Base-by-base conservation (phyloP, 1,140 invertebrate species). In the Cyclargus thomasi region DNA sequence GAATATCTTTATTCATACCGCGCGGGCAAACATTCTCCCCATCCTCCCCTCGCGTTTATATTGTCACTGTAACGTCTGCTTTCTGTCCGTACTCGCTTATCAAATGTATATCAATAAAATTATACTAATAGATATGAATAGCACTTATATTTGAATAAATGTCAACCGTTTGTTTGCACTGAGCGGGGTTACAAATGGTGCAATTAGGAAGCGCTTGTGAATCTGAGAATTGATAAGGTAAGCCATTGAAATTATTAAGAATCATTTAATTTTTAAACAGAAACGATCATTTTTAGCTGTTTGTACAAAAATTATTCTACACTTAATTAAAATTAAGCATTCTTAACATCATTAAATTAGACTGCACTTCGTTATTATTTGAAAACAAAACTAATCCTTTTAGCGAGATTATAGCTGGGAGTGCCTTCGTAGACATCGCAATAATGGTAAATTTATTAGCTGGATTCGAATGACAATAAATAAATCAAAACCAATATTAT, bases 1-100 rank as follows among this genome's bases (percentile, higher is more conserved):
- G 85, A 87, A 88, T 90, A 90, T 90, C 86, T 90, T 90, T 88
- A 90, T 90, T 90, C 88, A 90, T 90, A 85, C 78, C 76, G 77
- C 81, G 80, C 80, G 76, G 62, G 81, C 82, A 84, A 86, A 86
- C 79, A 81, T 22, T 72, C 68, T 78, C 85, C 86, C 87, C 86
- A 16, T 1, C 1, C 39, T 47, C 39, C 39, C 39, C 39, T 47
- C 83, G 79, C 78, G 76, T 81, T 78, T 76, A 75, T 70, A 83
- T 85, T 82, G 80, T 82, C 83, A 76, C 76, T 65, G 64, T 65
- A 82, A 79, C 86, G 83, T 88, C 86, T 88, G 83, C 83, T 87
- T 67, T 67, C 78, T 83, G 84, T 86, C 86, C 79, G 76, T 69
- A 47, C 66, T 70, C 67, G 55, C 67, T 35, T 59, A 66, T 59